phyloP scores from a whole-genome alignment of 2,113 vertebrate genomes.

The Ammodytes marinus region DNA sequence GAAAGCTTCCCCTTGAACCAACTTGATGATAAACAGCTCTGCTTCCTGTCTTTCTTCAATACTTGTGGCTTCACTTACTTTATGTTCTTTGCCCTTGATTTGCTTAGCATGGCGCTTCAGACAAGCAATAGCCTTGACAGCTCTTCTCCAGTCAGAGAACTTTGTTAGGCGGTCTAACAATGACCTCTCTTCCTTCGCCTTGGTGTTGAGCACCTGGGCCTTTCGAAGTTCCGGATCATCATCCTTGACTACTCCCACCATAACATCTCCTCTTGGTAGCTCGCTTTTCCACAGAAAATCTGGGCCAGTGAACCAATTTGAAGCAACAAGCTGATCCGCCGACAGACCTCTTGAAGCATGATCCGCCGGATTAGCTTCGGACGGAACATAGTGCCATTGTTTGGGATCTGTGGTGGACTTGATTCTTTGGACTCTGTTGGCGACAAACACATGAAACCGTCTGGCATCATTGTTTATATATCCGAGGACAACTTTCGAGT shows the following conservation, averaged over 20 bases:
- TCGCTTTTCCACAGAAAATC: too few species aligned
- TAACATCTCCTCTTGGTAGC: too few species aligned
- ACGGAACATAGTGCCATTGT: not conserved
- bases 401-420: not conserved
- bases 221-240: too few species aligned
- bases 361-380: not conserved
- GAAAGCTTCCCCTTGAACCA: not conserved
- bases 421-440: not conserved
- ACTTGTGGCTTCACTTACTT: conserved; percentile 4
- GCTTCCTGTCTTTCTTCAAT: conserved; percentile 28
- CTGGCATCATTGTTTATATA: not conserved
- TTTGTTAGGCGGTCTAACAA: not conserved
- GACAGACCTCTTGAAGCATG: not conserved
- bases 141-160: too few species aligned
- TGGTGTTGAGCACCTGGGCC: too few species aligned
- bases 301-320: not conserved
- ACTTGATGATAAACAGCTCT: conserved; percentile 23
- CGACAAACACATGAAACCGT: not conserved
- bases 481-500: not conserved
- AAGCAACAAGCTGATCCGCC: not conserved
- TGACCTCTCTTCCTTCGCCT: too few species aligned
- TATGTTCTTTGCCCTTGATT: not conserved
- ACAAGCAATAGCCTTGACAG: conserved; percentile 18
- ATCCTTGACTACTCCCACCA: too few species aligned
- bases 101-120: not conserved